Evolutionary conservation across 2,797 vertebrate genomes (phyloP).

Genomic region (Falco novaeseelandiae): DNA sequence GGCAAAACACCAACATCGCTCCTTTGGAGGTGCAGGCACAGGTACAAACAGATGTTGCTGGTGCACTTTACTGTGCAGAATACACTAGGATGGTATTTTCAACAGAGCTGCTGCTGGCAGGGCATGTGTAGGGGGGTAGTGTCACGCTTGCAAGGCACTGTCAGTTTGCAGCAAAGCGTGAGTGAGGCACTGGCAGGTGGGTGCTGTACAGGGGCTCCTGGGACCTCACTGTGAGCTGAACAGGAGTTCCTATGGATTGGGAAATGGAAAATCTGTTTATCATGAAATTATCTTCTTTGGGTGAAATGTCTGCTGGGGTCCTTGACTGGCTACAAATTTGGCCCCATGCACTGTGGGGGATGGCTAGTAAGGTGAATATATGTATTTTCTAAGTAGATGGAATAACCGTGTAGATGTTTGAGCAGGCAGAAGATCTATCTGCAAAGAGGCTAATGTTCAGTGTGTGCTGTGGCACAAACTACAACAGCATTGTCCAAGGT

Average conservation of each 20-base stretch:
- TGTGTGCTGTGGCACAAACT: background rate
- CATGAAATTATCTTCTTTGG: background rate
- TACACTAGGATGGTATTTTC: background rate
- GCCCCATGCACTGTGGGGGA: fast-evolving
- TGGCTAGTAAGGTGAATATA: background rate
- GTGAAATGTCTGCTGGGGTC: background rate
- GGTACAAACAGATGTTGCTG: background rate
- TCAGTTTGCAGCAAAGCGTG: background rate
- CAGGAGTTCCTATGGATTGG: background rate
- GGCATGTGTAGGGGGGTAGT: too few relatives aligned
- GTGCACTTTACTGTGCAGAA: background rate
- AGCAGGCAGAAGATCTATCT: background rate
- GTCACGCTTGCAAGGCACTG: background rate
- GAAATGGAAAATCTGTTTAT: background rate
- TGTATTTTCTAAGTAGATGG: background rate
- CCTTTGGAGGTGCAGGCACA: background rate
- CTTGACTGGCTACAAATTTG: background rate
- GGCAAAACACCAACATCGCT: background rate
- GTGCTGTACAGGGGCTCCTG: background rate
- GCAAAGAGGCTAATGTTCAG: background rate
- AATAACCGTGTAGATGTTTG: background rate
- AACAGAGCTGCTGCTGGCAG: background rate
- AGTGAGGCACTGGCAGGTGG: background rate
- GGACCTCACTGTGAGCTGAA: background rate
- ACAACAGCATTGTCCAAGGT: background rate